A percentile compares a stretch with the other conserved stretches of the same genome.
phyloP scores from a whole-genome alignment of 2,888 invertebrate genomes.

The Dryobota labecula region DNA sequence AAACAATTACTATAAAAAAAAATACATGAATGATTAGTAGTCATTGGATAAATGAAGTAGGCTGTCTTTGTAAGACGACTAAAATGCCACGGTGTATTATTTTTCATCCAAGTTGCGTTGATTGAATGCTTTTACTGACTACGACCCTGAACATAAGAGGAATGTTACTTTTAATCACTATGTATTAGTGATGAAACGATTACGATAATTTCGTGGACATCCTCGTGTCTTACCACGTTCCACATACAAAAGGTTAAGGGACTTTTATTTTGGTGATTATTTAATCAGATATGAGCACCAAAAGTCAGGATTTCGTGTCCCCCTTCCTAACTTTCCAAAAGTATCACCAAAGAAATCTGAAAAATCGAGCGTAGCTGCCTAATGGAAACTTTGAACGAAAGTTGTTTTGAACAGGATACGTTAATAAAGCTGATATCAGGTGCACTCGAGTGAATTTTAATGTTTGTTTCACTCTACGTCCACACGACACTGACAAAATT shows the following conservation, averaged over 20 bases:
- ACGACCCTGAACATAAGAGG: conserved; percentile 19
- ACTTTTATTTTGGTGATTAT: background rate
- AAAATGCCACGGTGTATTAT: no score
- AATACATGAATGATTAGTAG: no score
- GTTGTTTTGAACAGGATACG: background rate
- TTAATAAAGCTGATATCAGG: background rate
- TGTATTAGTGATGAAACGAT: conserved; percentile 10
- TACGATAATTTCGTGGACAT: background rate
- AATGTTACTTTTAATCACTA: conserved; percentile 31
- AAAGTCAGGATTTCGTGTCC: background rate
- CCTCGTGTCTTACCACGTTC: background rate
- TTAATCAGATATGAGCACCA: background rate
- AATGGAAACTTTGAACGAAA: background rate
- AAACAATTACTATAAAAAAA: no score
- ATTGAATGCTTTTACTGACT: background rate
- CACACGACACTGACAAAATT: background rate
- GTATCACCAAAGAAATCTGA: background rate
- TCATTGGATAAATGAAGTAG: no score
- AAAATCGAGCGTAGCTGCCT: background rate
- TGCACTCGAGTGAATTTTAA: background rate
- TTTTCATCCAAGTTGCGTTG: background rate
- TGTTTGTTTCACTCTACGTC: background rate
- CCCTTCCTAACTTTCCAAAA: background rate
- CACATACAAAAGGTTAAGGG: background rate
- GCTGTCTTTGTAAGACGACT: no score